These are phyloP conservation scores for Squalus acanthias DNA, from an alignment of 2,797 vertebrate genomes.

Conservation along the genomic window DNA sequence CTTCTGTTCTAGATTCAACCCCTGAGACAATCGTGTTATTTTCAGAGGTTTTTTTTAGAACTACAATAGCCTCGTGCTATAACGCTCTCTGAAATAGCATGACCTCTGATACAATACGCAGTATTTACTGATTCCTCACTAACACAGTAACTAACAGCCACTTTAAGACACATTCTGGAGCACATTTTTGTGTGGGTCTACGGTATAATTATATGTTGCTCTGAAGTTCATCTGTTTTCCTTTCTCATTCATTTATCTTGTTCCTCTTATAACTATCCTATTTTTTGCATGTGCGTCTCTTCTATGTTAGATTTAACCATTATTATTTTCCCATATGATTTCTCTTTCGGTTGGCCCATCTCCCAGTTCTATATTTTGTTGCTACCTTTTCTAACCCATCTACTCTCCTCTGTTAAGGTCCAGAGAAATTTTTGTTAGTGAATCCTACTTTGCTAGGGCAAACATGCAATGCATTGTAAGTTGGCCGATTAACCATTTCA, in stretches of 20 bases:
- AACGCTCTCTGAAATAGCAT: constrained; percentile 14
- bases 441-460: neutral
- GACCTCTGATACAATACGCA: neutral
- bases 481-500: neutral
- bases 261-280: neutral
- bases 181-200: neutral
- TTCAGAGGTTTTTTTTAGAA: constrained; percentile 20
- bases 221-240: neutral
- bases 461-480: neutral
- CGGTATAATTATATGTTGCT: neutral
- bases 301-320: neutral
- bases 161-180: neutral
- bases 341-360: neutral
- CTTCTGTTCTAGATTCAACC: constrained; percentile 30
- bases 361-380: neutral
- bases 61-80: constrained; percentile 16
- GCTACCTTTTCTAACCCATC: neutral
- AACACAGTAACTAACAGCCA: neutral
- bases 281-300: neutral
- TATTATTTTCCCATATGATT: neutral
- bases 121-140: neutral
- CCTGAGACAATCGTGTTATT: constrained; percentile 33
- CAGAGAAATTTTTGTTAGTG: neutral
- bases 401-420: neutral
- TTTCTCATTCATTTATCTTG: neutral